Evolutionary conservation across 2,888 invertebrate genomes (phyloP).

Genomic region (Seira ritae): DNA sequence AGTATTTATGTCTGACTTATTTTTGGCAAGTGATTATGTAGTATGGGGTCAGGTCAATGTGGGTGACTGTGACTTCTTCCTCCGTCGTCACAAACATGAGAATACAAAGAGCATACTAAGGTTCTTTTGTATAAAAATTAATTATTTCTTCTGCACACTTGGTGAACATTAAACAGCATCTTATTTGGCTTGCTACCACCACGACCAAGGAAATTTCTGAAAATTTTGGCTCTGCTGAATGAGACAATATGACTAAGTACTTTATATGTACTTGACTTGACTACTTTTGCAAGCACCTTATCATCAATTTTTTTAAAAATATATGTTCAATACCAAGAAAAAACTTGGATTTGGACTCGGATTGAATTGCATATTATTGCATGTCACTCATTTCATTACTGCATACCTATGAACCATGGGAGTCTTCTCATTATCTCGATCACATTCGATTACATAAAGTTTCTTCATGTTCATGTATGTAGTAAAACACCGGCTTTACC

Average conservation of each 20-base stretch:
- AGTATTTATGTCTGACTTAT: not conserved
- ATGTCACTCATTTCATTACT: not conserved
- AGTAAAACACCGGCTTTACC: not conserved
- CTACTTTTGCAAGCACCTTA: not conserved
- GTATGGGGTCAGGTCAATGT: constrained; percentile 64
- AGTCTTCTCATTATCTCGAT: not conserved
- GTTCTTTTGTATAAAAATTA: too few species aligned
- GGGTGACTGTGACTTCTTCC: constrained; percentile 13
- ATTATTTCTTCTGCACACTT: too few species aligned
- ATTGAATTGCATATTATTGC: not conserved
- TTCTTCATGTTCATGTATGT: not conserved
- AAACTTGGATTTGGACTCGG: not conserved
- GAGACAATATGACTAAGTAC: too few species aligned
- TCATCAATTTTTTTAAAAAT: constrained; percentile 1
- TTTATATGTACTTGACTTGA: not conserved
- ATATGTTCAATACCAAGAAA: not conserved
- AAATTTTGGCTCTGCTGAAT: too few species aligned
- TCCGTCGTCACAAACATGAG: not conserved
- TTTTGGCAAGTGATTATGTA: constrained; percentile 58
- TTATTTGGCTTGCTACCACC: too few species aligned
- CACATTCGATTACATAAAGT: not conserved
- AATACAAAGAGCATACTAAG: too few species aligned
- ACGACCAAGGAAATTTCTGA: too few species aligned
- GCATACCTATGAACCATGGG: too few species aligned
- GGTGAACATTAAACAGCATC: too few species aligned